Evolutionary conservation across 2,888 invertebrate genomes (phyloP).

Genomic region (Gymnocheta viridis): DNA sequence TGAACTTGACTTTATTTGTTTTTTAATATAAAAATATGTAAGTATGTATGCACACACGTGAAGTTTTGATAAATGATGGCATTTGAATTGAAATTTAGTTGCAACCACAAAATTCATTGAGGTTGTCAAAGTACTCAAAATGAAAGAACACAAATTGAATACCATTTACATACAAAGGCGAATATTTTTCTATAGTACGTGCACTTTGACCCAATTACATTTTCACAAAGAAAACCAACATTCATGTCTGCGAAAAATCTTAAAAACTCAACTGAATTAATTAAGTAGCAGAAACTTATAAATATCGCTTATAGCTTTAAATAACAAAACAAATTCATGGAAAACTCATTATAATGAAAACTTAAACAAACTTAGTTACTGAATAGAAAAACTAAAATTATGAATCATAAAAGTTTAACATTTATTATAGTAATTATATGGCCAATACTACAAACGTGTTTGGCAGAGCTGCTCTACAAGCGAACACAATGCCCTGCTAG

Average conservation of each 20-base stretch:
- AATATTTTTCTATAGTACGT: too few relatives aligned
- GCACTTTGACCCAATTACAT: constrained; percentile 13
- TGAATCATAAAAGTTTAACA: constrained; percentile 32
- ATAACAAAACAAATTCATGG: constrained; percentile 42
- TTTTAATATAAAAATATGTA: neutral
- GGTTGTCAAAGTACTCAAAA: constrained; percentile 26
- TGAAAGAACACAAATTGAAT: neutral
- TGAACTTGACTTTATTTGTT: neutral
- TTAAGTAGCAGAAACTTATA: constrained; percentile 34
- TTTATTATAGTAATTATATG: constrained; percentile 14
- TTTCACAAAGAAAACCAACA: neutral
- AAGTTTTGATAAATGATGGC: too few relatives aligned
- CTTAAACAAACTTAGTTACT: constrained; percentile 4
- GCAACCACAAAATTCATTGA: constrained; percentile 28
- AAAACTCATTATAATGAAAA: constrained; percentile 36
- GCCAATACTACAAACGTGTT: neutral
- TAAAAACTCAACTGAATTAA: neutral
- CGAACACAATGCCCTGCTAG: constrained; percentile 7
- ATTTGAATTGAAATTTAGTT: neutral
- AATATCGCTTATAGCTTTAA: constrained; percentile 29
- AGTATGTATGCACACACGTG: too few relatives aligned
- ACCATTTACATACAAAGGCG: constrained; percentile 29
- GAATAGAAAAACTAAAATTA: constrained; percentile 5
- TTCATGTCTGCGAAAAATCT: neutral
- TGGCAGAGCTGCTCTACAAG: neutral